phyloP scores from a whole-genome alignment of 2,888 invertebrate species.

The Actias luna region DNA sequence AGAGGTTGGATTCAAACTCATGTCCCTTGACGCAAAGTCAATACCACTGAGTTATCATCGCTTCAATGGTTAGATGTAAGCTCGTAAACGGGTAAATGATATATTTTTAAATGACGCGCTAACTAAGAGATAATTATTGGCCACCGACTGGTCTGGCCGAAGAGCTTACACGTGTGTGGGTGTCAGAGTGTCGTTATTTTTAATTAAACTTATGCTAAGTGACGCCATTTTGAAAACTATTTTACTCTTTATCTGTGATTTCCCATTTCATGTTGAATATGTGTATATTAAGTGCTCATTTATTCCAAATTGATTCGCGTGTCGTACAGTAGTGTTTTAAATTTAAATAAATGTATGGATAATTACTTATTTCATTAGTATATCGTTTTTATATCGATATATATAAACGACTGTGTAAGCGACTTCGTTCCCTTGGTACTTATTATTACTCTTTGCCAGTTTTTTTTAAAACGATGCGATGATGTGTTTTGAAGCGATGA shows the following conservation, averaged over 20 bases:
- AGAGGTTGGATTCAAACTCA: too few relatives aligned
- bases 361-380: neutral
- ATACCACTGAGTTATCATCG: too few relatives aligned
- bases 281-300: neutral
- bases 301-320: neutral
- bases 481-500: too few relatives aligned
- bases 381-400: neutral
- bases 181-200: neutral
- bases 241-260: neutral
- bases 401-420: too few relatives aligned
- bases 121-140: neutral
- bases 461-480: too few relatives aligned
- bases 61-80: neutral
- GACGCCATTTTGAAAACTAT: slow-evolving; percentile 8
- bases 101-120: neutral
- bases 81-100: neutral
- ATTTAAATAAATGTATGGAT: slow-evolving; percentile 3
- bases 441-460: too few relatives aligned
- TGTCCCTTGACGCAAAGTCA: too few relatives aligned
- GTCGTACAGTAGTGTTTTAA: neutral
- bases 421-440: too few relatives aligned
- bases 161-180: neutral
- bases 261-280: neutral
- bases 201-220: neutral
- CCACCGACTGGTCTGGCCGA: neutral